phyloP scores from a whole-genome alignment of 1,140 invertebrate genomes.

The Pararge aegeria region DNA sequence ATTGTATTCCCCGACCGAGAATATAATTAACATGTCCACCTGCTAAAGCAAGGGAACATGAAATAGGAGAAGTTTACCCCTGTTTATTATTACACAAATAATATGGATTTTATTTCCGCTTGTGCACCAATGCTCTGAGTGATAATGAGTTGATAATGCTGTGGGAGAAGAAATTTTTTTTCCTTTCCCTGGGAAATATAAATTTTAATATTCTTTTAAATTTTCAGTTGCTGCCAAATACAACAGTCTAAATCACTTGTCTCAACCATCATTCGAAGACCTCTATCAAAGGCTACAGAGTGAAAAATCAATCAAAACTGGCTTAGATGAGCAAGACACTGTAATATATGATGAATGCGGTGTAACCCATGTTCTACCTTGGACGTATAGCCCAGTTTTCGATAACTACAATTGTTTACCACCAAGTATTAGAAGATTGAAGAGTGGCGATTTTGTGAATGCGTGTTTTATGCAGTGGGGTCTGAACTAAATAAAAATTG shows the following conservation, averaged over 20 bases:
- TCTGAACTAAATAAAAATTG: constrained; percentile 27
- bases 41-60: too few relatives aligned
- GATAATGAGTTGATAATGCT: too few relatives aligned
- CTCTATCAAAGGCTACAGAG: constrained; percentile 70
- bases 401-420: constrained; percentile 78
- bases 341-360: constrained; percentile 60
- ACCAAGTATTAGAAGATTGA: constrained; percentile 81
- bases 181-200: too few relatives aligned
- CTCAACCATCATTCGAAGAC: constrained; percentile 68
- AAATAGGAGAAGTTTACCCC: too few relatives aligned
- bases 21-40: too few relatives aligned
- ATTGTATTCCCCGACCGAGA: too few relatives aligned
- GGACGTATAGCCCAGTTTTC: constrained; percentile 78
- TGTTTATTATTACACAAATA: too few relatives aligned
- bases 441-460: constrained; percentile 74
- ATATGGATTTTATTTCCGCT: too few relatives aligned
- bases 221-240: constrained; percentile 63
- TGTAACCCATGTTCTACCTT: constrained; percentile 67
- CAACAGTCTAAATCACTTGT: constrained; percentile 35
- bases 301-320: constrained; percentile 43
- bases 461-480: constrained; percentile 80
- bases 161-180: too few relatives aligned
- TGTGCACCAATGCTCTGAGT: too few relatives aligned
- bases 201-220: not conserved
- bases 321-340: constrained; percentile 38